Base-by-base conservation (phyloP, 2,113 vertebrate genomes). In the Lasiurus borealis region DNA sequence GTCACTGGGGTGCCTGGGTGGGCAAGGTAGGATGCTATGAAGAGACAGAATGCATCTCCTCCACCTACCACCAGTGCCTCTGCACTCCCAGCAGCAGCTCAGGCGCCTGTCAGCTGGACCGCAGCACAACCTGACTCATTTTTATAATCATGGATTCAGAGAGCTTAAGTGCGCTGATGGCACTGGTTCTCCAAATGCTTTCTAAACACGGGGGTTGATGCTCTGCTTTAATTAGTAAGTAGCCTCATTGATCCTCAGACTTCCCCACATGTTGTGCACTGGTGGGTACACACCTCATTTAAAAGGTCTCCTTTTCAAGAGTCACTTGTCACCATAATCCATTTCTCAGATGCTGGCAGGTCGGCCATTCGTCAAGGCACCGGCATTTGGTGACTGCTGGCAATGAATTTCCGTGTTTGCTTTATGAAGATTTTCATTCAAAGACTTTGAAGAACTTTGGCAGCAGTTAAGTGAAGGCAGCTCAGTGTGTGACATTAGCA, bases 351-450 rank as follows among this genome's bases (percentile, higher is more conserved):
- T 59, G 68, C 94, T 46, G 76, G 78, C 80, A 85, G 34, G 9
- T 50, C 97, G 78, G 85, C 50, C 3, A 0, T 92, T 97, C 2
- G 31, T 96, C 87, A 97, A 96, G 76, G 52, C 0, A 0, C 1
- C n/a, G 73, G 64, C 19, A 6, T 97, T 97, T 88, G 86, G 57
- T 95, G 88, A 81, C 72, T 95, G 95, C n/a, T 91, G 50, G 89
- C 94, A 96, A 95, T 93, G 66, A 93, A 87, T 97, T 96, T 97
- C 96, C 88, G 29, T 96, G 88, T 98, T 97, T 98, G 76, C 94
- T 97, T 97, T 97, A 95, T 95, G 88, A 97, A 97, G 86, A 94
- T 72, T 96, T 98, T 96, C n/a, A 82, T 96, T 96, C 91, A 94
- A 93, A 97, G 14, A 19, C 85, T 97, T 97, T 87, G 93, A 97